A percentile compares a stretch with the other conserved stretches of the same genome.
These are phyloP conservation scores for Ectropis grisescens DNA, from an alignment of 1,140 invertebrate genomes.

Conservation along the genomic window DNA sequence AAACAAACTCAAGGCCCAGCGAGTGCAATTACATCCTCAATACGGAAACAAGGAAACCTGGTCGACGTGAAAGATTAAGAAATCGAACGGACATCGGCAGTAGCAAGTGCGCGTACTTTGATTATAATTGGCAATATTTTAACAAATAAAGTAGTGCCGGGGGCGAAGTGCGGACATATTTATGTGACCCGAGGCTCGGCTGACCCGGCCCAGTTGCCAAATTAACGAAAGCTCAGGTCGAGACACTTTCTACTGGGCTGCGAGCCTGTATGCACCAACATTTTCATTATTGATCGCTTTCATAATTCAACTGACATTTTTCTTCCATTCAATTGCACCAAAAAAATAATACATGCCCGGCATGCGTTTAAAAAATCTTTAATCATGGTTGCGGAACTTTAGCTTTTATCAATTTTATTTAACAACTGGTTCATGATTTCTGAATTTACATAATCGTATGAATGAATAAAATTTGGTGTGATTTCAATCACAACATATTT, in stretches of 20 bases:
- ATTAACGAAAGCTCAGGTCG: slow-evolving; percentile 56
- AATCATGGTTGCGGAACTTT: slow-evolving; percentile 11
- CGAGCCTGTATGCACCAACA: slow-evolving; percentile 43
- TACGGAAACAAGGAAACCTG: slow-evolving; percentile 22
- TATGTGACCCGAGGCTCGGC: slow-evolving; percentile 39
- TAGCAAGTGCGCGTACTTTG: slow-evolving; percentile 44
- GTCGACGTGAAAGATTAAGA: slow-evolving; percentile 42
- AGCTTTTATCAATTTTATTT: no score
- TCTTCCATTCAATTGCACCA: slow-evolving; percentile 34
- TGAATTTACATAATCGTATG: no score
- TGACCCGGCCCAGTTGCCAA: slow-evolving; percentile 48
- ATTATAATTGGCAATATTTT: slow-evolving; percentile 69
- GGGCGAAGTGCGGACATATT: slow-evolving; percentile 55
- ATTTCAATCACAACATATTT: no score
- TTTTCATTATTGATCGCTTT: slow-evolving; percentile 62
- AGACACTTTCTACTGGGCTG: slow-evolving; percentile 60
- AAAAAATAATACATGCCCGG: slow-evolving; percentile 18
- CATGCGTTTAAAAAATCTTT: slow-evolving; percentile 13
- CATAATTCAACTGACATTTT: slow-evolving; percentile 57
- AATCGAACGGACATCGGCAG: slow-evolving; percentile 37
- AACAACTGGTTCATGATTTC: no score
- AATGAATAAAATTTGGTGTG: no score
- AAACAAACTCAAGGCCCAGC: slow-evolving; percentile 9
- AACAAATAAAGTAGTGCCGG: slow-evolving; percentile 57
- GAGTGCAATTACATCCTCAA: slow-evolving; percentile 23